These are phyloP conservation scores for Hydropsyche tenuis DNA, from an alignment of 1,140 invertebrate genomes.

Conservation along the genomic window DNA sequence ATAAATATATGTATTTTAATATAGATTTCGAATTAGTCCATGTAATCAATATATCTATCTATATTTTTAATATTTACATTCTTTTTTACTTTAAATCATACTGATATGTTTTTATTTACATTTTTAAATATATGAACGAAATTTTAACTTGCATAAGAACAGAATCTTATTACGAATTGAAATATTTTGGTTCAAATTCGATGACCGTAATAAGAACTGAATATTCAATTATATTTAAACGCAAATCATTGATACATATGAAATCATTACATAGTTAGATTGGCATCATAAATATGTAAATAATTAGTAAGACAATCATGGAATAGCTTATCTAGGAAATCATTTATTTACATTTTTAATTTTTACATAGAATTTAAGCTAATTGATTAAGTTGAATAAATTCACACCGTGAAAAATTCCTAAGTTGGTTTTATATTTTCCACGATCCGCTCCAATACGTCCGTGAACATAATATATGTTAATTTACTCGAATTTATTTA, in stretches of 20 bases:
- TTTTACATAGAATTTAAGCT: slow-evolving; percentile 3
- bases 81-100: not conserved
- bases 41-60: slow-evolving; percentile 17
- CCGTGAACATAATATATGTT: no score
- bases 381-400: no score
- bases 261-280: not conserved
- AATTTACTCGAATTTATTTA: no score
- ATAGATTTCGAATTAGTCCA: slow-evolving; percentile 1
- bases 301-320: not conserved
- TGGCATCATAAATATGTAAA: slow-evolving; percentile 3
- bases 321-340: not conserved
- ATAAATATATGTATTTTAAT: slow-evolving; percentile 13
- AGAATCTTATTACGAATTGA: not conserved
- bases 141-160: not conserved
- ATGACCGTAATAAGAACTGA: no score
- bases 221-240: no score
- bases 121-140: not conserved
- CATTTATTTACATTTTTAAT: slow-evolving; percentile 7
- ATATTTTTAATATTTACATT: slow-evolving; percentile 13
- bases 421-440: no score
- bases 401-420: no score
- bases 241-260: not conserved
- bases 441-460: no score
- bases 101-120: slow-evolving; percentile 24
- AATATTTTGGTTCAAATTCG: no score